Percentiles rank a stretch among this genome's conserved stretches.
Conservation (phyloP, 92 coral and sea anemone species). For the Palythoa caribaeorum region DNA sequence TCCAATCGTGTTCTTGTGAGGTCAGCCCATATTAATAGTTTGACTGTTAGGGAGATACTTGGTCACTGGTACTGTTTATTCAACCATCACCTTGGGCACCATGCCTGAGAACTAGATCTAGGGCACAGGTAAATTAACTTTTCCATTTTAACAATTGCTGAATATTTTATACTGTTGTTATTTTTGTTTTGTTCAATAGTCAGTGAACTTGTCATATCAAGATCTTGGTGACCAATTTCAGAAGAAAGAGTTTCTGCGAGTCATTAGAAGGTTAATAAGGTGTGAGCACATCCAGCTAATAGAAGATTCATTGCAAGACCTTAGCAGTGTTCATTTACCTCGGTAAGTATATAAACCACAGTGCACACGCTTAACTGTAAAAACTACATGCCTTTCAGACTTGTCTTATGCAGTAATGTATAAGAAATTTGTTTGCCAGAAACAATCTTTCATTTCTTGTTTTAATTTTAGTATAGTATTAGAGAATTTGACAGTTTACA, state of each 20-base stretch:
- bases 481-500: no score
- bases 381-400: neutral
- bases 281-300: slow-evolving; percentile 94
- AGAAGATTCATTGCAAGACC: slow-evolving; percentile 89
- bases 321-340: slow-evolving; percentile 85
- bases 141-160: neutral
- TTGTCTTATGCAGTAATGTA: no score
- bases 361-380: neutral
- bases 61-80: no score
- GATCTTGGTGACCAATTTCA: slow-evolving; percentile 94
- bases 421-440: no score
- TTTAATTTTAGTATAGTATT: no score
- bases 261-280: slow-evolving; percentile 86
- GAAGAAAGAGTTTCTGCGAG: slow-evolving; percentile 87
- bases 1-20: no score
- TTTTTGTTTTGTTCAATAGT: slow-evolving; percentile 59
- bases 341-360: slow-evolving; percentile 60
- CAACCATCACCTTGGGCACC: no score
- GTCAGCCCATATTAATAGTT: no score
- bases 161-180: neutral
- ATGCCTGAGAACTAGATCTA: no score
- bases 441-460: no score
- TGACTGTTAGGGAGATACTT: no score
- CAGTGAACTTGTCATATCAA: slow-evolving; percentile 95
- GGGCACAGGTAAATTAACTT: no score